Conservation (phyloP, 1,140 invertebrate species). For the Lutraria rhynchaena region DNA sequence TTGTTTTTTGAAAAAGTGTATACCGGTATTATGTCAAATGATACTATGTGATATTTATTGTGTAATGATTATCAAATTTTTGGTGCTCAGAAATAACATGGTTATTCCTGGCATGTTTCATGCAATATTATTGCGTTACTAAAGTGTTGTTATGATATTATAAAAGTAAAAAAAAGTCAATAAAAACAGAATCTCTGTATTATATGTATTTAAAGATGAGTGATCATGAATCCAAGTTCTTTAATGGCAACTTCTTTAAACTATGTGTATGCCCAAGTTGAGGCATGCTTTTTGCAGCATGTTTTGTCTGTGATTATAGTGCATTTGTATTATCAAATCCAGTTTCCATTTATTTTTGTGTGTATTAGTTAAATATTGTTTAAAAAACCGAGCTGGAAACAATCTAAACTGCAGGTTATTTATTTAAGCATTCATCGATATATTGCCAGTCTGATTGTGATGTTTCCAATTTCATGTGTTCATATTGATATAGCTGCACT, state of each 20-base stretch:
- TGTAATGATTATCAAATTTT: conserved; percentile 35
- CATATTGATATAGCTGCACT: conserved; percentile 46
- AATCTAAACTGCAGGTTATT: conserved; percentile 46
- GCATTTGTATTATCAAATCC: conserved; percentile 58
- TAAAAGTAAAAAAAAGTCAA: conserved; percentile 12
- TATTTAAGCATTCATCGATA: conserved; percentile 54
- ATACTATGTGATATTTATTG: conserved; percentile 50
- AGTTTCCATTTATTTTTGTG: conserved; percentile 51
- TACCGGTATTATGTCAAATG: conserved; percentile 6
- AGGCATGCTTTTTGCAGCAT: conserved; percentile 39
- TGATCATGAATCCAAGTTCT: conserved; percentile 15
- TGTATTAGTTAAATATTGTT: conserved; percentile 43
- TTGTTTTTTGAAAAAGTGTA: conserved; percentile 1
- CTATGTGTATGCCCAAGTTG: conserved; percentile 5
- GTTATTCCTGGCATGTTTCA: conserved; percentile 12
- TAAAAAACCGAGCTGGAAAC: conserved; percentile 47
- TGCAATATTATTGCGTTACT: conserved; percentile 19
- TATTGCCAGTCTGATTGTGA: conserved; percentile 31
- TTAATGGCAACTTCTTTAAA: conserved; percentile 31
- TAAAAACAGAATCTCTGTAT: conserved; percentile 31
- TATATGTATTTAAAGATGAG: conserved; percentile 25
- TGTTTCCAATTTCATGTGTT: conserved; percentile 53
- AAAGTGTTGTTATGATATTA: conserved; percentile 19
- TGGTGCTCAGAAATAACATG: conserved; percentile 38
- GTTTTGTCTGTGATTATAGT: conserved; percentile 47